Percentiles rank a stretch among this genome's conserved stretches.
phyloP scores from a whole-genome alignment of 2,888 invertebrate genomes.

The Panorpa germanica region DNA sequence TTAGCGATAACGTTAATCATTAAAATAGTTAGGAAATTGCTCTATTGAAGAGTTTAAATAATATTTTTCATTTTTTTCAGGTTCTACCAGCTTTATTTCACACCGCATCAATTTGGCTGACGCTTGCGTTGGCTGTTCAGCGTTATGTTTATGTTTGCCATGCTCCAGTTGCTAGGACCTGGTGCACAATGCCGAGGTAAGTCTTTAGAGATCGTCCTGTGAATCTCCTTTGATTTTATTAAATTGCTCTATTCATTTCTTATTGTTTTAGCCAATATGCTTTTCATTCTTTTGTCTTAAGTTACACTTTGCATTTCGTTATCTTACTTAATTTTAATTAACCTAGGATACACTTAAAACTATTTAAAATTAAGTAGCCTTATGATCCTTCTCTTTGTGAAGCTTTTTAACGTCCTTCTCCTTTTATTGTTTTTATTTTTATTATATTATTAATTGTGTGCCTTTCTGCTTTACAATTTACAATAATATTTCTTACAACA shows the following conservation, averaged over 20 bases:
- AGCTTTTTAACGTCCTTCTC: no score
- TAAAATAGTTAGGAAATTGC: no score
- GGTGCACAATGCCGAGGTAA: constrained; percentile 47
- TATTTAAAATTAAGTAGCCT: no score
- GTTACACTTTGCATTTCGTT: neutral
- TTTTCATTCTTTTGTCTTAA: neutral
- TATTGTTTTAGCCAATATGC: constrained; percentile 6
- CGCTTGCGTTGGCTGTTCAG: constrained; percentile 77
- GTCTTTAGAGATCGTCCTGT: no score
- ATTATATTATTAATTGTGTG: no score
- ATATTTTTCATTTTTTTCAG: constrained; percentile 20
- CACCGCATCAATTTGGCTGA: constrained; percentile 87
- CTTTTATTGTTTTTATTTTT: no score
- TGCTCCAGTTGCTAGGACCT: constrained; percentile 70
- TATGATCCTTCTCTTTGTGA: no score
- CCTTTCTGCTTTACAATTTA: no score
- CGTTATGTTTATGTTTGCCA: constrained; percentile 92
- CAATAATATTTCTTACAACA: no score
- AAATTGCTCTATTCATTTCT: constrained; percentile 1
- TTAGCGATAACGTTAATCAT: no score
- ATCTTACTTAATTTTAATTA: neutral
- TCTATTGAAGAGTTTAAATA: neutral
- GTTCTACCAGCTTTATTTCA: constrained; percentile 76
- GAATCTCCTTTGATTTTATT: neutral
- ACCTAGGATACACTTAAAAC: no score